Base-by-base conservation (phyloP, 1,140 invertebrate genomes). In the Penaeus chinensis region DNA sequence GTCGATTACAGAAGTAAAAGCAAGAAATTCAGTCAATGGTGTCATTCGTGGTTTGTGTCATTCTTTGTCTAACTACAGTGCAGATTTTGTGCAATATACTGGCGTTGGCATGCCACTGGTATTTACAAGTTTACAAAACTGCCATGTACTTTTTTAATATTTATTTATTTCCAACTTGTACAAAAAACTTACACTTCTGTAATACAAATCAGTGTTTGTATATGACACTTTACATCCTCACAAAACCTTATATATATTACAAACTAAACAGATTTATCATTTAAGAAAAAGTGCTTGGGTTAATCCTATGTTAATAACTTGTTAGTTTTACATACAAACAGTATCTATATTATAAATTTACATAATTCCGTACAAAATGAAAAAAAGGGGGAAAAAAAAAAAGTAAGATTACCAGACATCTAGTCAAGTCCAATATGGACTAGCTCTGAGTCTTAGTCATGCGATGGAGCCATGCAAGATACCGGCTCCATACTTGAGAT, bases 391-490 rank as follows among this genome's bases (percentile, higher is more conserved):
- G 7, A 19, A 37, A 27, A 16, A 22, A 32, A 24, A 24, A 71
- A 71, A 32, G 69, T 32, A n/a, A 24, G 32, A 71, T 71, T 16
- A 74, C 18, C 13, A 74, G 71, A 74, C 71, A 74, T 74, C 71
- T 32, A 74, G 71, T 74, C 27, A 78, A 85, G 63, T 66, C 74
- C 76, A 63, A 65, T 32, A 4, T 81, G 27, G 78, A 69, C 84
- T 80, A 86, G 69, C 77, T 27, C 47, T 69, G 62, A 71, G 84
- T 71, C 84, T 81, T 86, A 42, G 84, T 81, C 42, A 87, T 47
- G 2, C 81, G 80, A 16, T 87, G 86, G 37, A 87, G 80, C 86
- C 86, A 87, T 5, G 69, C 47, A 20, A 83, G 61, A 47, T 87
- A 87, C 27, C 86, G 80, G 24, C 79, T 82, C 85, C 85, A 87